phyloP scores from a whole-genome alignment of 53 echinoderm and acorn worm genomes.

The Hippasteria phrygiana region DNA sequence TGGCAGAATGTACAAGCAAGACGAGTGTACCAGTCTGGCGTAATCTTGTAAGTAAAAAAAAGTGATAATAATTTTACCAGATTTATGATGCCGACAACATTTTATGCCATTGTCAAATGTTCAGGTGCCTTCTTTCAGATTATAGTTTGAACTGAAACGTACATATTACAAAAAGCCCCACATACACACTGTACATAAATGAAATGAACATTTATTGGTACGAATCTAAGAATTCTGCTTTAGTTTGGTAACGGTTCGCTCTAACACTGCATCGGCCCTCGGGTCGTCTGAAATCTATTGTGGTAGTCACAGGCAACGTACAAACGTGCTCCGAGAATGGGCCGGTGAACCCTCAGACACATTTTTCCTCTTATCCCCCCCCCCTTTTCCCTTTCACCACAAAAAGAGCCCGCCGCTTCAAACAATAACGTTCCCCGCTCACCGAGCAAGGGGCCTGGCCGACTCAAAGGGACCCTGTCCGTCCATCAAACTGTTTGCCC shows the following conservation, averaged over 20 bases:
- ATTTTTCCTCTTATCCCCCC: constrained; percentile 3
- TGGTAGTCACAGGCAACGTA: constrained; percentile 25
- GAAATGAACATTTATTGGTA: no score
- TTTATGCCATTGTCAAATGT: no score
- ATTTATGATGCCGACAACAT: no score
- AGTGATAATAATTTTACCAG: no score
- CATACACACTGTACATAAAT: no score
- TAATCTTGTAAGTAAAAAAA: no score
- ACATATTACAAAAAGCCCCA: no score
- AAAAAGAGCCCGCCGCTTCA: constrained; percentile 15
- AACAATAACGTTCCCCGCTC: constrained; percentile 33
- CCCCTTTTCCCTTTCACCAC: background rate
- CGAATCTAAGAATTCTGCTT: no score
- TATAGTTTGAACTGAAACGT: no score
- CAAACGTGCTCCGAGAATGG: constrained; percentile 27
- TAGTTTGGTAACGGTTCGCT: no score
- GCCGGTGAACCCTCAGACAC: constrained; percentile 19
- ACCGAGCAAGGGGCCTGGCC: constrained; percentile 19
- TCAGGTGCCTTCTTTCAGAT: no score
- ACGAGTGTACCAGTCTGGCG: background rate
- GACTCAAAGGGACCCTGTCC: constrained; percentile 39
- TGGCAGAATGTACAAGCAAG: background rate
- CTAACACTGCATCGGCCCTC: no score
- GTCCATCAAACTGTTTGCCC: constrained; percentile 53
- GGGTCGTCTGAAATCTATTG: constrained; percentile 13